These are phyloP conservation scores for Raja brachyura DNA, from an alignment of 2,113 vertebrate species.

Conservation along the genomic window DNA sequence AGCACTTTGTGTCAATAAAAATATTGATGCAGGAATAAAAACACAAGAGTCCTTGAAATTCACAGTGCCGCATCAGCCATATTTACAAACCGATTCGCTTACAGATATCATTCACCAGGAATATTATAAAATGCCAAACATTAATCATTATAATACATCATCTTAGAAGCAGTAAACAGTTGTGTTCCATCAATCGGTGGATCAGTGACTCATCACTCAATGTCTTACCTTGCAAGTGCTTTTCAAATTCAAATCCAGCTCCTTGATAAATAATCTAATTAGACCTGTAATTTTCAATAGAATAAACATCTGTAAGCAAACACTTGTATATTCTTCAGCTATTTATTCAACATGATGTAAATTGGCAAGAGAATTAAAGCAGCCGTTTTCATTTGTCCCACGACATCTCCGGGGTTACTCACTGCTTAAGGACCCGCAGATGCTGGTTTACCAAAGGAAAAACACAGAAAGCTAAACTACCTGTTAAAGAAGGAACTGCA, in stretches of 20 bases:
- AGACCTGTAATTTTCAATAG: neutral
- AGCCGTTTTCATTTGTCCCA: neutral
- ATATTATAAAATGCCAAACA: constrained; percentile 17
- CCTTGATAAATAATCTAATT: constrained; percentile 18
- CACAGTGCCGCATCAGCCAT: neutral
- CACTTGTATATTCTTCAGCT: neutral
- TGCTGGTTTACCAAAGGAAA: too few species aligned
- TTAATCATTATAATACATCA: neutral
- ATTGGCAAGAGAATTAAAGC: neutral
- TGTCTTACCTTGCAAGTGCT: neutral
- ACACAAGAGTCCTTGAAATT: neutral
- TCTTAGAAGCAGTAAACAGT: neutral
- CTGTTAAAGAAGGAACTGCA: too few species aligned
- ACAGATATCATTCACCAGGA: neutral
- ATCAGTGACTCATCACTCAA: neutral
- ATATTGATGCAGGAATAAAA: neutral
- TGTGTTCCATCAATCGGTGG: neutral
- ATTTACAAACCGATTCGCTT: neutral
- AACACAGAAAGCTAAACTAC: too few species aligned
- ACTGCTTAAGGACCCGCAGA: neutral
- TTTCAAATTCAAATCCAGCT: constrained; percentile 22
- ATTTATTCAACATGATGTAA: constrained; percentile 17
- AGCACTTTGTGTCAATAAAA: too few species aligned
- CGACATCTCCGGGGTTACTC: neutral
- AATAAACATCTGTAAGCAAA: constrained; percentile 7